phyloP scores from a whole-genome alignment of 2,113 vertebrate genomes.

The Isichthys henryi region DNA sequence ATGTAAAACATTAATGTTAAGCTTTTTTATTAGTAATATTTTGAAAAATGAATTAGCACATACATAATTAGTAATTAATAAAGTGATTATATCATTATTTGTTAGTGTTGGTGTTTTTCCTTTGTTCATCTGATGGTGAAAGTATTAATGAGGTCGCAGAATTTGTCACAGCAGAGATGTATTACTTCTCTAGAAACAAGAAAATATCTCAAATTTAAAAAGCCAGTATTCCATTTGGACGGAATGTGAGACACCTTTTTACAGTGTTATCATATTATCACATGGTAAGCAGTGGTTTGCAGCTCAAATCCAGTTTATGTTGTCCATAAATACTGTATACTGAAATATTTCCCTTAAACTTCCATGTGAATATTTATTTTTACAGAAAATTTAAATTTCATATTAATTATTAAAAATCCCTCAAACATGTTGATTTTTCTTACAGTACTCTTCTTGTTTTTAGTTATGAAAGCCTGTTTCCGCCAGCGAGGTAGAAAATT shows the following conservation, averaged over 20 bases:
- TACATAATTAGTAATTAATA: background rate
- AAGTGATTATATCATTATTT: background rate
- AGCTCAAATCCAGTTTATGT: background rate
- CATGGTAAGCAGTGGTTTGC: background rate
- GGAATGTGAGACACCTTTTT: background rate
- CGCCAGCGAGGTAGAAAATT: no score
- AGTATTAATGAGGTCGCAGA: background rate
- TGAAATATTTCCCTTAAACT: background rate
- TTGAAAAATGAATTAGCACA: background rate
- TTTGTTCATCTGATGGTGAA: background rate
- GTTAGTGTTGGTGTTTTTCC: background rate
- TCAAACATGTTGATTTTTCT: background rate
- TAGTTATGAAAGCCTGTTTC: background rate
- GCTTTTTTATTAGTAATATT: background rate
- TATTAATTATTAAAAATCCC: background rate
- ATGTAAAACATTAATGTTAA: background rate
- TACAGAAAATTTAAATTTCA: background rate
- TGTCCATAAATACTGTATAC: background rate
- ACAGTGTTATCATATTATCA: background rate
- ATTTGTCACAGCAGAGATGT: background rate
- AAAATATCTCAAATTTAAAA: background rate
- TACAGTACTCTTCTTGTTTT: background rate
- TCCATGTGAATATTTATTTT: background rate
- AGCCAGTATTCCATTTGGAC: background rate
- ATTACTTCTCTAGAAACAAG: background rate